Conservation (phyloP, 2,797 vertebrate genomes). For the Tinamus major region DNA sequence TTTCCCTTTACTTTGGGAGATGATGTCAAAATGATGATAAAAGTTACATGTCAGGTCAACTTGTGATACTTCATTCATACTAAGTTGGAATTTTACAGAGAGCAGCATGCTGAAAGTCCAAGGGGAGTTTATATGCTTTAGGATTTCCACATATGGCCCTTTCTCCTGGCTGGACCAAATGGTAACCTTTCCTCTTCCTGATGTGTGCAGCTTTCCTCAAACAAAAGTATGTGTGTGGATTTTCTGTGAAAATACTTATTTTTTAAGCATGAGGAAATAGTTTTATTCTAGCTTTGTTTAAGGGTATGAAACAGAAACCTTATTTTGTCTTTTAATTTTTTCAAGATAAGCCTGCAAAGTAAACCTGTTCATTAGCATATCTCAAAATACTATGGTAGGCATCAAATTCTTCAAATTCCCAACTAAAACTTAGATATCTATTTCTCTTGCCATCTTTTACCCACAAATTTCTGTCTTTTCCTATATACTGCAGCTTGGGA, state of each 20-base stretch:
- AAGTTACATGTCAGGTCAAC: neutral
- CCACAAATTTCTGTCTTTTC: neutral
- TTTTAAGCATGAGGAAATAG: neutral
- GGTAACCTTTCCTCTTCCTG: neutral
- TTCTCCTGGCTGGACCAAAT: neutral
- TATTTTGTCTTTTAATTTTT: neutral
- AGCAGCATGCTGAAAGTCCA: neutral
- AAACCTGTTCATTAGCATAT: neutral
- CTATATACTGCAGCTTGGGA: neutral
- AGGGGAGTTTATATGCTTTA: neutral
- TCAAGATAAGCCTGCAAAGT: neutral
- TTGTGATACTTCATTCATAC: fast-evolving
- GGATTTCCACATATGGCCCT: neutral
- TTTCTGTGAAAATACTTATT: neutral
- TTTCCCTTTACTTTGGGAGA: neutral
- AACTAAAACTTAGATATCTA: neutral
- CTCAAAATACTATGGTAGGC: neutral
- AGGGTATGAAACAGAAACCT: neutral
- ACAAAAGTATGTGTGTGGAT: neutral
- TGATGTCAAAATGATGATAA: neutral
- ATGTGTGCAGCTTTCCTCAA: no score
- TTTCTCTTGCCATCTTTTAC: neutral
- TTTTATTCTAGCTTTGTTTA: neutral
- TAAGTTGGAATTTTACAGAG: neutral
- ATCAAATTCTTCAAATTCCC: neutral